These are phyloP conservation scores for Rhingia campestris DNA, from an alignment of 2,888 invertebrate species.

Conservation along the genomic window DNA sequence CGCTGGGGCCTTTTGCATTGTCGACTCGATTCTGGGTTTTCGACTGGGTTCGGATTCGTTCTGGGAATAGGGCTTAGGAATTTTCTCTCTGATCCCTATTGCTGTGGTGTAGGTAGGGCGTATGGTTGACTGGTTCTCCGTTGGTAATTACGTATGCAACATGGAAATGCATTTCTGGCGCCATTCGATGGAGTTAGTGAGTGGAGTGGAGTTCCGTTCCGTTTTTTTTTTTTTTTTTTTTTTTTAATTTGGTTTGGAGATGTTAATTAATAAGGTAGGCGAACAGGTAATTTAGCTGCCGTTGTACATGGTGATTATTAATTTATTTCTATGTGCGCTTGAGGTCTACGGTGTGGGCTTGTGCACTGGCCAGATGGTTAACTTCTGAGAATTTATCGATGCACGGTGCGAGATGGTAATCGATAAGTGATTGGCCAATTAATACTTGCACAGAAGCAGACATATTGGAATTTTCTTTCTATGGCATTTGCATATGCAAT, in stretches of 20 bases:
- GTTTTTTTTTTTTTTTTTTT: conserved; percentile 20
- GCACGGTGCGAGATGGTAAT: neutral
- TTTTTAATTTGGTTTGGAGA: conserved; percentile 7
- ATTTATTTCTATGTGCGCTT: conserved; percentile 15
- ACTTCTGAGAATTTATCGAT: conserved; percentile 20
- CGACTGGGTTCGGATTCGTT: conserved; percentile 9
- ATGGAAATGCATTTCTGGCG: conserved; percentile 60
- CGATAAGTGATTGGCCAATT: neutral
- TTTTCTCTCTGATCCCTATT: conserved; percentile 22
- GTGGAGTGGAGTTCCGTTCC: conserved; percentile 9
- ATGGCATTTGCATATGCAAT: neutral
- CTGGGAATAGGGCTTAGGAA: conserved; percentile 40
- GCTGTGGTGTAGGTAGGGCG: conserved; percentile 28
- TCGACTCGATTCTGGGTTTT: conserved; percentile 32
- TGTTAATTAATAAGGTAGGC: conserved; percentile 47
- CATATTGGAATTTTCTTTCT: neutral
- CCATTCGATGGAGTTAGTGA: conserved; percentile 39
- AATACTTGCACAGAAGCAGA: neutral
- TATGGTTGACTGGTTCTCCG: conserved; percentile 1
- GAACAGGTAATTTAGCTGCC: conserved; percentile 40
- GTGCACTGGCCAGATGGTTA: neutral
- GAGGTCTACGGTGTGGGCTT: neutral
- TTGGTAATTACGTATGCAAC: conserved; percentile 61
- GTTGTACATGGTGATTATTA: conserved; percentile 21
- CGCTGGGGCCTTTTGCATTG: conserved; percentile 38